phyloP scores from a whole-genome alignment of 2,113 vertebrate genomes.

The Eudyptes chrysolophus region DNA sequence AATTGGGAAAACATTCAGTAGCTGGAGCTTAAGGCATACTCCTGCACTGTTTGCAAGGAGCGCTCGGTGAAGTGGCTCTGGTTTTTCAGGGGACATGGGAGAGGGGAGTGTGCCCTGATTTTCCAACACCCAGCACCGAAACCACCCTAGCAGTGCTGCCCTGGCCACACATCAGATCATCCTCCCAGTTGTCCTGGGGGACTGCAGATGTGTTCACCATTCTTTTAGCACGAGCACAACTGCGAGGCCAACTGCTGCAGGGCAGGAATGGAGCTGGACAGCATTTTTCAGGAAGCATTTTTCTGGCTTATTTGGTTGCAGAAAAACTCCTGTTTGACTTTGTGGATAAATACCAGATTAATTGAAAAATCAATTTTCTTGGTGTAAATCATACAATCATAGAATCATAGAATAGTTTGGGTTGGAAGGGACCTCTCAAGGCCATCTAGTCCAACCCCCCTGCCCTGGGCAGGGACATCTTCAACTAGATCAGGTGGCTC shows the following conservation, averaged over 20 bases:
- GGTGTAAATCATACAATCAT: not conserved
- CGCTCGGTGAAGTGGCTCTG: no score
- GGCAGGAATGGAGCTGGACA: not conserved
- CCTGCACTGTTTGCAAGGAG: not conserved
- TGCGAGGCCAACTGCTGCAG: not conserved
- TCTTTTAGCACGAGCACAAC: fast-evolving
- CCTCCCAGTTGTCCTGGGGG: not conserved
- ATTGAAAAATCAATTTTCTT: not conserved
- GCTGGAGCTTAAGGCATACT: not conserved
- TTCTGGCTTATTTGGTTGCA: not conserved
- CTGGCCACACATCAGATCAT: no score
- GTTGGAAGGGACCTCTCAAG: no score
- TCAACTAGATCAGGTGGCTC: no score
- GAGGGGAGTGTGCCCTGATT: no score
- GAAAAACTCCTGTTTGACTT: not conserved
- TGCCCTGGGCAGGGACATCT: no score
- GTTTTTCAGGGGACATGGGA: not conserved
- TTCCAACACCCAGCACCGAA: not conserved
- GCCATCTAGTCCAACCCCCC: no score
- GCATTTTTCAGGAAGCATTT: not conserved
- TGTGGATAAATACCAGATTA: not conserved
- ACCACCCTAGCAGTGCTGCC: not conserved
- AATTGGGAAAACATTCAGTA: not conserved
- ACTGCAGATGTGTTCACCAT: not conserved
- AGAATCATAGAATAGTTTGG: no score